A percentile compares a stretch with the other conserved stretches of the same genome.
phyloP scores from a whole-genome alignment of 1,140 invertebrate species.

The Drosophila varians region DNA sequence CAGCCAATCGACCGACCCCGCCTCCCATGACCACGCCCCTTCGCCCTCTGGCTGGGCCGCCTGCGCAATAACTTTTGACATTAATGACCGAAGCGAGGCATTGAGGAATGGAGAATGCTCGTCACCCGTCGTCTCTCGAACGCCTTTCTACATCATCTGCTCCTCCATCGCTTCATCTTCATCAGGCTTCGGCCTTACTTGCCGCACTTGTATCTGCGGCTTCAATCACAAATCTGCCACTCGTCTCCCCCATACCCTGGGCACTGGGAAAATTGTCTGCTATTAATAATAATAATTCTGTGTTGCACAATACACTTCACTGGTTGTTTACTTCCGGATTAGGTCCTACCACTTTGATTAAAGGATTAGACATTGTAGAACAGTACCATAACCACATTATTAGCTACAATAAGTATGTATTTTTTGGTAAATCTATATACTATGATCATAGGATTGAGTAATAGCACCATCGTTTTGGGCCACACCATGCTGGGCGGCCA shows the following conservation, averaged over 20 bases:
- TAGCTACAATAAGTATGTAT: no score
- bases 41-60: constrained; percentile 35
- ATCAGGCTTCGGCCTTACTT: constrained; percentile 39
- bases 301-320: constrained; percentile 52
- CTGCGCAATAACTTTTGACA: constrained; percentile 80
- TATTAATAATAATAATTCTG: constrained; percentile 61
- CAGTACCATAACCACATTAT: no score
- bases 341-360: constrained; percentile 56
- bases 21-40: constrained; percentile 18
- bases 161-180: constrained; percentile 61
- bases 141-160: constrained; percentile 62
- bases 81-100: constrained; percentile 63
- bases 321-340: constrained; percentile 53
- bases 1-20: constrained; percentile 53
- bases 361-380: no score
- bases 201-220: constrained; percentile 21
- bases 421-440: background rate
- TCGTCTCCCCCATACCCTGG: background rate
- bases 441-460: no score
- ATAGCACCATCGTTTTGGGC: no score
- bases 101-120: constrained; percentile 68
- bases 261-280: constrained; percentile 27
- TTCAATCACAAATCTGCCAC: constrained; percentile 10
- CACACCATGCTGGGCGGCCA: background rate
- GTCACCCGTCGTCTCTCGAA: constrained; percentile 35